These are phyloP conservation scores for Oophaga pumilio DNA, from an alignment of 2,113 vertebrate species.

Conservation along the genomic window DNA sequence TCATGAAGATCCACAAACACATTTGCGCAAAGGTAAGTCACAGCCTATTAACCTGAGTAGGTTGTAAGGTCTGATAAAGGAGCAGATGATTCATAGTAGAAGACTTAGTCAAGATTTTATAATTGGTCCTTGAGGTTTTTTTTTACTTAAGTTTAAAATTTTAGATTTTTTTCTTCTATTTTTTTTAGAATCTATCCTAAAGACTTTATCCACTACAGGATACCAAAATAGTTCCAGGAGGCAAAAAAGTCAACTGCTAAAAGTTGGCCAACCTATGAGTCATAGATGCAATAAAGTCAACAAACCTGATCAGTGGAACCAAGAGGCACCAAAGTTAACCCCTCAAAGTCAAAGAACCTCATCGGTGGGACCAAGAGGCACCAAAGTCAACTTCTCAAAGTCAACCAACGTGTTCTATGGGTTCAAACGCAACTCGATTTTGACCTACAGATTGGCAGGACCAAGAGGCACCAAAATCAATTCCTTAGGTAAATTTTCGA, in stretches of 20 bases:
- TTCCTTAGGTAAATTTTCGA: background rate
- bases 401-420: background rate
- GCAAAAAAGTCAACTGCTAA: too few species aligned
- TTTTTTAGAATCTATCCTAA: background rate
- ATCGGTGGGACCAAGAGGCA: too few species aligned
- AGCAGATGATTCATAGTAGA: background rate
- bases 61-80: background rate
- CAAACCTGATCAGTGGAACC: too few species aligned
- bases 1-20: background rate
- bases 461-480: background rate
- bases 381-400: background rate
- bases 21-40: background rate
- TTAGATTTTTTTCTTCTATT: background rate
- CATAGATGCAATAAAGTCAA: too few species aligned
- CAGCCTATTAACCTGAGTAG: constrained; percentile 10
- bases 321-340: too few species aligned
- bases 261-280: too few species aligned
- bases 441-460: too few species aligned
- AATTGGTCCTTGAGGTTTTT: background rate
- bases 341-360: background rate
- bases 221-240: background rate
- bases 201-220: background rate
- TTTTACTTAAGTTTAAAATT: background rate
- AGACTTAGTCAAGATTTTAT: background rate
- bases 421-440: too few species aligned